Base-by-base conservation (phyloP, 2,888 invertebrate species). In the Aleiodes testaceus region DNA sequence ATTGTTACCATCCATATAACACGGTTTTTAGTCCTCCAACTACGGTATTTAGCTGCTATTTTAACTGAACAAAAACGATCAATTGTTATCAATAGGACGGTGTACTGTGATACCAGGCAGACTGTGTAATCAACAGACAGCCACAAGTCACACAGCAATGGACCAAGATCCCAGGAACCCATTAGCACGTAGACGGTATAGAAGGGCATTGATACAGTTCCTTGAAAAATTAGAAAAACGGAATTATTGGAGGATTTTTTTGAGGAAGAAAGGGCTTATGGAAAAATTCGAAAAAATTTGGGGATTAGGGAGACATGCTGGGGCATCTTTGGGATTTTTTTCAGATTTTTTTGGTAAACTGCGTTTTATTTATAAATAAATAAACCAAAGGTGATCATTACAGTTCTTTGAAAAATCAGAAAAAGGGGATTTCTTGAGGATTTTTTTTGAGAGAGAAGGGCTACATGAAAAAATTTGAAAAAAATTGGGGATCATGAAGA, bases 11-110 rank as follows among this genome's bases (percentile, higher is more conserved):
- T 97, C 91, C 95, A 95, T 74, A 97, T 93, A 12, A 98, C 98
- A 79, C 95, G 92, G 75, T 93, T 93, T 84, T 97, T 96, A 3
- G 98, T 98, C 67, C 98, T 91, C 99, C 99, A 99, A 81, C 96
- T 94, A 76, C 99, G 91, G 85, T 99, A 99, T 81, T 95, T 94
- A 12, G 99, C 97, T 3, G 99, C 98, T 79, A 98, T 98, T 90
- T 97, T 98, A 5, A 99, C 99, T 36, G 98, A 98, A 88, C 99
- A 99, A 88, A 97, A 99, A 79, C 99, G 92, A 88, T 99, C 99
- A 75, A 99, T 96, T 36, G 99, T 99, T 84, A 99, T 99, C 75
- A 99, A 92, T 70, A 99, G 92, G 14, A 99, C 99, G 0, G 99
- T 99, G 88, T 99, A 99, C 88, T 99, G 99, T 7, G 99, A 99